phyloP scores from a whole-genome alignment of 2,113 vertebrate species.

The Australoheros scitulus region DNA sequence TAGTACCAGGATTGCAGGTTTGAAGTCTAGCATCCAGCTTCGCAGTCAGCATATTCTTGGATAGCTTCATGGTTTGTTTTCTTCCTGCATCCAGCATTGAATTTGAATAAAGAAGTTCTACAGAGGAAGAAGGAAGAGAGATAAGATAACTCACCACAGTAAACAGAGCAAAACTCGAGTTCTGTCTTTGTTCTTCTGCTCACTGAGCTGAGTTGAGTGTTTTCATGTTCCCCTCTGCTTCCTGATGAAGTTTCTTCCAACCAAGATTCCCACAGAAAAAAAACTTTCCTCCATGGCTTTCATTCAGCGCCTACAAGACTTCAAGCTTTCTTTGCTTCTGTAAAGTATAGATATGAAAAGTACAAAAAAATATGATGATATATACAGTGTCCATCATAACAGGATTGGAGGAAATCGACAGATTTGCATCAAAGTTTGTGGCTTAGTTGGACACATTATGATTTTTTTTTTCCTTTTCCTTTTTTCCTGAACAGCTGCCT shows the following conservation, averaged over 20 bases:
- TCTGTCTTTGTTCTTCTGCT: slow-evolving; percentile 1
- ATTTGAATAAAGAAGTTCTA: not conserved
- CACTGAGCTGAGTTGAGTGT: not conserved
- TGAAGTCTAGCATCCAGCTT: rapidly evolving
- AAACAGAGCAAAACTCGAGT: not conserved
- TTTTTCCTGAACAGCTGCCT: not conserved
- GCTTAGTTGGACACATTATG: not conserved
- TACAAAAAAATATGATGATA: not conserved
- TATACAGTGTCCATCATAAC: not conserved
- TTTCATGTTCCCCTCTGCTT: slow-evolving; percentile 29
- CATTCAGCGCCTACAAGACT: not conserved
- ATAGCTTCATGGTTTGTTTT: slow-evolving; percentile 12
- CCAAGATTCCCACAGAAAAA: not conserved
- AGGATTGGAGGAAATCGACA: not conserved
- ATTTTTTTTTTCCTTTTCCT: not conserved
- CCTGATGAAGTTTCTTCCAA: slow-evolving; percentile 32
- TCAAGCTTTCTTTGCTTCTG: not conserved
- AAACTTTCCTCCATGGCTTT: not conserved
- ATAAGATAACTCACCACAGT: not conserved
- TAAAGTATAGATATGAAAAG: not conserved
- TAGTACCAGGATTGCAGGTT: not conserved
- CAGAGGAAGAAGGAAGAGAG: not conserved
- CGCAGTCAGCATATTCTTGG: not conserved
- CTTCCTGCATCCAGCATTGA: not conserved
- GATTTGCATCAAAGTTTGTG: not conserved